Evolutionary conservation across 2,113 vertebrate species (phyloP).

Genomic region (Engraulis encrasicolus): DNA sequence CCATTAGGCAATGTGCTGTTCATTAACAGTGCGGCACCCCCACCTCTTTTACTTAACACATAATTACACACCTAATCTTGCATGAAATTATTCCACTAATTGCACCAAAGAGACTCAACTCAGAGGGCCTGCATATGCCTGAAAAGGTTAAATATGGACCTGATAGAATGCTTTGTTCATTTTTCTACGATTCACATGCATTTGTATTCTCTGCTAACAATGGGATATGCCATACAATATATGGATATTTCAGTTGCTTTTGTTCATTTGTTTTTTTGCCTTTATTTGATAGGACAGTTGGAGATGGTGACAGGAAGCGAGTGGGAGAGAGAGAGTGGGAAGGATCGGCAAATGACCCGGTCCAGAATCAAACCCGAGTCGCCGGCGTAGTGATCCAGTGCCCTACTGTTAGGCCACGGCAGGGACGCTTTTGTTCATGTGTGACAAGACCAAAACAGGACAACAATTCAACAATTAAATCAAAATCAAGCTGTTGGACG

Average conservation of each 20-base stretch:
- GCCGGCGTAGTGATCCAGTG: no score
- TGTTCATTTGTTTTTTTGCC: no score
- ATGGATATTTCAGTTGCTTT: background rate
- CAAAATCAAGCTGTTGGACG: no score
- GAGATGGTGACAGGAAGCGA: no score
- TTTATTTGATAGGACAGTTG: no score
- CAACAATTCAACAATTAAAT: no score
- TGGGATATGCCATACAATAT: background rate
- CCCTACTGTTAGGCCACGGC: no score
- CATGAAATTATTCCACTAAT: conserved; percentile 73
- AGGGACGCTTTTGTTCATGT: no score
- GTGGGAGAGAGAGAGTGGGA: no score
- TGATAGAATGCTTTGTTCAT: conserved; percentile 23
- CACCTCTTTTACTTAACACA: conserved; percentile 72
- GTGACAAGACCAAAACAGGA: no score
- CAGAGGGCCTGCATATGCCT: conserved; percentile 56
- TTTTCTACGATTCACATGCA: background rate
- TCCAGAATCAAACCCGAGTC: no score
- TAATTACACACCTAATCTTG: conserved; percentile 78
- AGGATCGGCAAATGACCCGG: no score
- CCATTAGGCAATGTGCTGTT: conserved; percentile 63
- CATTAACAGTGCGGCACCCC: conserved; percentile 65
- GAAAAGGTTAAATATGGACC: conserved; percentile 39
- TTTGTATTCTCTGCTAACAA: background rate
- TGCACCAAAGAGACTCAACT: conserved; percentile 62